Evolutionary conservation across 35 echinoderm and acorn worm species (phyloP).

Genomic region (Nesometra sesokonis): DNA sequence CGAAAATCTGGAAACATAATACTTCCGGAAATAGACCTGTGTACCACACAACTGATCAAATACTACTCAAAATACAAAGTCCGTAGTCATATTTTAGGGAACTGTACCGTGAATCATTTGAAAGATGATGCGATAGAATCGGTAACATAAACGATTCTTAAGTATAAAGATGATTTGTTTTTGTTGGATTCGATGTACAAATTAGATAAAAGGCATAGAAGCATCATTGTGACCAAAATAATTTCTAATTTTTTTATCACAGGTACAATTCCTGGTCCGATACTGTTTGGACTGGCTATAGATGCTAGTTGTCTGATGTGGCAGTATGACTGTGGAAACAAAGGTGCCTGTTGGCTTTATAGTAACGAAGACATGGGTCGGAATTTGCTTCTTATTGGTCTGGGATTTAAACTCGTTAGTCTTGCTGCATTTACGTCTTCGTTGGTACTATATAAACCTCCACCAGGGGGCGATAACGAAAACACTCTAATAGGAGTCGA

Average conservation of each 20-base stretch:
- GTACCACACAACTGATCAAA: no score
- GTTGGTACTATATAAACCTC: constrained; percentile 45
- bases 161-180: no score
- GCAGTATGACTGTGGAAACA: constrained; percentile 51
- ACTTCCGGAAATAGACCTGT: no score
- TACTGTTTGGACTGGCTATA: constrained; percentile 63
- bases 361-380: constrained; percentile 25
- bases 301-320: constrained; percentile 53
- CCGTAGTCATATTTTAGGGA: no score
- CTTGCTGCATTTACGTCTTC: constrained; percentile 13
- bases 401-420: constrained; percentile 15
- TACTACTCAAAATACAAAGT: no score
- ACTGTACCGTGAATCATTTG: no score
- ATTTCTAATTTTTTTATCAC: background rate
- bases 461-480: constrained; percentile 11
- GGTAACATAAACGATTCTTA: no score
- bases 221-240: no score
- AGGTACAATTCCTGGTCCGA: constrained; percentile 76
- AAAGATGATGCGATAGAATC: no score
- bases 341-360: constrained; percentile 59
- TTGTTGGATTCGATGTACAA: no score
- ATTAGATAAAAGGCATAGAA: no score
- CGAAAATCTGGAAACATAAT: no score
- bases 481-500: background rate
- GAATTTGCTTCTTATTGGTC: constrained; percentile 29